Evolutionary conservation across 2,888 invertebrate genomes (phyloP).

Genomic region (Thumatha senex): DNA sequence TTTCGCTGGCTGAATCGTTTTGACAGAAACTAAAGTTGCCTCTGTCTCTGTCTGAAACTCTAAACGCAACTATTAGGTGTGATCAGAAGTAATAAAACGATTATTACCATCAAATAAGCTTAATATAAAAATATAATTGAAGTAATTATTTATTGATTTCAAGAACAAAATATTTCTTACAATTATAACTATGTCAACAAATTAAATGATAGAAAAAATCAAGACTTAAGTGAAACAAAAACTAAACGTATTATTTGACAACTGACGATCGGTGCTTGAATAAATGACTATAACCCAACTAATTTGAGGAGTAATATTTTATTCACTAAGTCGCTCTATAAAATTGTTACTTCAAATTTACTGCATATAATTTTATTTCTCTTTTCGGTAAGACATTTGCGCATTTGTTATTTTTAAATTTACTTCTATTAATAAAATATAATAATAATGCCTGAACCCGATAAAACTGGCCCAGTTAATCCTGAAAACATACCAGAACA

Average conservation of each 20-base stretch:
- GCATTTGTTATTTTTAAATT: background rate
- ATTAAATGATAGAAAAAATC: background rate
- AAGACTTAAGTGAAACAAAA: background rate
- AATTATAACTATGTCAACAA: background rate
- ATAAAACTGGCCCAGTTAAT: constrained; percentile 46
- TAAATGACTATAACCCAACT: constrained; percentile 15
- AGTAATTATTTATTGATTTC: too few species aligned
- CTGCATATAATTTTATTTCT: background rate
- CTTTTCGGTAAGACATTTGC: background rate
- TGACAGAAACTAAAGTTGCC: constrained; percentile 48
- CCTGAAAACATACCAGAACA: constrained; percentile 51
- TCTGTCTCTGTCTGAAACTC: constrained; percentile 6
- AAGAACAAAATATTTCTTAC: too few species aligned
- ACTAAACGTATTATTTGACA: constrained; percentile 6
- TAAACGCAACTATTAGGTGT: background rate
- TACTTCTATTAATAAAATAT: too few species aligned
- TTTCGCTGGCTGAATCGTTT: constrained; percentile 71
- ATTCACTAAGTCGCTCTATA: background rate
- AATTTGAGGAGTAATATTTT: constrained; percentile 19
- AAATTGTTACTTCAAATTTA: background rate
- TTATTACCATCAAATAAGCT: too few species aligned
- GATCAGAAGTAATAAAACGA: background rate
- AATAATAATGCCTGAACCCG: constrained; percentile 65
- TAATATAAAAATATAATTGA: too few species aligned
- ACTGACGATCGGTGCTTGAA: background rate